Evolutionary conservation across 2,888 invertebrate species (phyloP).

Genomic region (Eristalis intricaria): DNA sequence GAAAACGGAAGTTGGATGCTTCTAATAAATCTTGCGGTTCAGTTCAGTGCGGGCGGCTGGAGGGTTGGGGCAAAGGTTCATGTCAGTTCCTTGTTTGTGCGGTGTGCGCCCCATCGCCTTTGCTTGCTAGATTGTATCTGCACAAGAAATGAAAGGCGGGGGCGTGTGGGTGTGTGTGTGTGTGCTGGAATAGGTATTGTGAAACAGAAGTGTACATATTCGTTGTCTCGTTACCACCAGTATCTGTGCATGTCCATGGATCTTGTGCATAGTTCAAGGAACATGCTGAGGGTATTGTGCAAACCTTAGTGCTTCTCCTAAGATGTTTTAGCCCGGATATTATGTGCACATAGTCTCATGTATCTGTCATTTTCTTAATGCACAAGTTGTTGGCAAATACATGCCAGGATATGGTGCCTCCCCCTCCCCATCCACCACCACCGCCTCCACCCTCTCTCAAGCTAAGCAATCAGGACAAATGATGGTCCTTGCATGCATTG

Average conservation of each 20-base stretch:
- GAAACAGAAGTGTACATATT: slow-evolving; percentile 6
- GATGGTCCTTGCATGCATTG: slow-evolving; percentile 44
- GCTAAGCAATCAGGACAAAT: slow-evolving; percentile 56
- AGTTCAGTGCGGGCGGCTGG: slow-evolving; percentile 45
- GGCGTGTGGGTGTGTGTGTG: neutral
- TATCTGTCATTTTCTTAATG: slow-evolving; percentile 70
- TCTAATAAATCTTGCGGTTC: slow-evolving; percentile 68
- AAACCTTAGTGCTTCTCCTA: slow-evolving; percentile 55
- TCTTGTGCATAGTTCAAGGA: slow-evolving; percentile 48
- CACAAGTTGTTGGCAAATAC: slow-evolving; percentile 56
- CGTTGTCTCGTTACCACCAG: too few species aligned
- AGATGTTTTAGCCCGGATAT: slow-evolving; percentile 59
- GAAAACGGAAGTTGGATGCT: slow-evolving; percentile 66
- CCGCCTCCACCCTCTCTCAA: slow-evolving; percentile 5
- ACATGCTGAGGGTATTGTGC: slow-evolving; percentile 57
- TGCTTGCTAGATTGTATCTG: slow-evolving; percentile 24
- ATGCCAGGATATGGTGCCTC: slow-evolving; percentile 5
- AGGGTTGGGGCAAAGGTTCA: slow-evolving; percentile 42
- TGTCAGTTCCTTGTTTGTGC: slow-evolving; percentile 65
- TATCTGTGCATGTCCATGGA: neutral
- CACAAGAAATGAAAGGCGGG: neutral
- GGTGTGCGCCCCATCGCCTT: slow-evolving; percentile 22
- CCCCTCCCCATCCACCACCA: neutral
- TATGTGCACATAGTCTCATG: slow-evolving; percentile 65
- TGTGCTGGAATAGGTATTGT: slow-evolving; percentile 32